Percentiles rank a stretch among this genome's conserved stretches.
These are phyloP conservation scores for Drosophila bunnanda DNA, from an alignment of 2,888 invertebrate species.

Conservation along the genomic window DNA sequence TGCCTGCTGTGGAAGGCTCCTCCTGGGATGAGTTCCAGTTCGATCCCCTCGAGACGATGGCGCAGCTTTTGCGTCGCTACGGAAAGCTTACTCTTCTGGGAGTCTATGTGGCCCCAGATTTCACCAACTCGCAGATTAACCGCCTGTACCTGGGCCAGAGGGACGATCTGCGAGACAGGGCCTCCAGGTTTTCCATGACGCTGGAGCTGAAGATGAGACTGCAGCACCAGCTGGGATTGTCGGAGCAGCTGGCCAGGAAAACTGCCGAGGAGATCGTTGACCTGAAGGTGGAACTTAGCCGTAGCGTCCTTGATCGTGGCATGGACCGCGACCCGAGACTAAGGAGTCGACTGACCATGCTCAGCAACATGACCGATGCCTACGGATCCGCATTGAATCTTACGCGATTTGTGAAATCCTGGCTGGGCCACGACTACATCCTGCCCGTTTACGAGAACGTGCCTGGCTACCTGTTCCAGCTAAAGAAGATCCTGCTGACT, in stretches of 20 bases:
- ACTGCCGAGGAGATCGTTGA: conserved; percentile 65
- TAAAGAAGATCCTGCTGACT: conserved; percentile 63
- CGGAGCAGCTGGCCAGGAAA: conserved; percentile 42
- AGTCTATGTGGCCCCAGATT: conserved; percentile 70
- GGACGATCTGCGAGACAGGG: conserved; percentile 55
- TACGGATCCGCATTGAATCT: conserved; percentile 75
- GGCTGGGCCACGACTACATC: conserved; percentile 78
- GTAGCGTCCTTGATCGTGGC: conserved; percentile 52
- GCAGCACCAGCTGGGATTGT: conserved; percentile 66
- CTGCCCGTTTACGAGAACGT: conserved; percentile 78
- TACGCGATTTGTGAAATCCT: conserved; percentile 70
- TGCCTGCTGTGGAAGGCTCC: conserved; percentile 76
- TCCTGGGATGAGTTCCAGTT: conserved; percentile 76
- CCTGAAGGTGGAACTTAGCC: conserved; percentile 64
- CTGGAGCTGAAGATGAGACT: conserved; percentile 52
- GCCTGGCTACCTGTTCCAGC: conserved; percentile 71
- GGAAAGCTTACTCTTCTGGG: conserved; percentile 77
- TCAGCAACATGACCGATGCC: conserved; percentile 68
- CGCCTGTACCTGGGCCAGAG: conserved; percentile 73
- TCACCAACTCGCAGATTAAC: conserved; percentile 69
- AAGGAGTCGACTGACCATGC: conserved; percentile 59
- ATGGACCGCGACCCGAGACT: conserved; percentile 57
- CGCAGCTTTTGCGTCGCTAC: conserved; percentile 69
- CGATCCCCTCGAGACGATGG: conserved; percentile 76
- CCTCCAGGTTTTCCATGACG: conserved; percentile 26